Conservation (phyloP, 1,140 invertebrate species). For the Phymorhynchus buccinoides region DNA sequence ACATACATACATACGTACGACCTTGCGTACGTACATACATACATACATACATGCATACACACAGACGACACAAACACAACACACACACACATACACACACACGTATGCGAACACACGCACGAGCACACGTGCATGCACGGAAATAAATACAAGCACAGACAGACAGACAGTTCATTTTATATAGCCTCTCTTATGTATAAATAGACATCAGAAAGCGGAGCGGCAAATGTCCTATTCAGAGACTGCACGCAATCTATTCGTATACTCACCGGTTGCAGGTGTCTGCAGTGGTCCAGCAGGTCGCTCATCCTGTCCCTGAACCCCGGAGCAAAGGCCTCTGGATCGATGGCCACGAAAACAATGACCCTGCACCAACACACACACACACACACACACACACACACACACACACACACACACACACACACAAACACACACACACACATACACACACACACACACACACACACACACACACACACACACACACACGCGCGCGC, state of each 20-base stretch:
- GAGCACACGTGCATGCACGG: no score
- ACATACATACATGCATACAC: not conserved
- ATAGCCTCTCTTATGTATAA: no score
- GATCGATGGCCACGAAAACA: conserved; percentile 93
- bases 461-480: not conserved
- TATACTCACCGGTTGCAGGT: conserved; percentile 59
- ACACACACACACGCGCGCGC: not conserved
- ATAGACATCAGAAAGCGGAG: no score
- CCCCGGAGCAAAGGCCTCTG: conserved; percentile 85
- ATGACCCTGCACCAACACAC: no score
- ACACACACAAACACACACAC: not conserved
- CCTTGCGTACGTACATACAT: not conserved
- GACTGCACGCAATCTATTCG: not conserved
- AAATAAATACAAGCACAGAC: not conserved
- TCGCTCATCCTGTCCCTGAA: conserved; percentile 84
- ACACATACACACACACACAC: not conserved
- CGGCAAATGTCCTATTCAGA: no score
- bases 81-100: not conserved
- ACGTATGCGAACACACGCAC: not conserved
- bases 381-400: conserved; percentile 4
- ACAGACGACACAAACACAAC: no score
- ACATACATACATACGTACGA: not conserved
- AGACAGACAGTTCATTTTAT: conserved; percentile 5
- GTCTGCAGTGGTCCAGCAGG: conserved; percentile 71
- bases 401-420: not conserved